Base-by-base conservation (phyloP, 2,888 invertebrate species). In the Sinopyrophorus schimmeli region DNA sequence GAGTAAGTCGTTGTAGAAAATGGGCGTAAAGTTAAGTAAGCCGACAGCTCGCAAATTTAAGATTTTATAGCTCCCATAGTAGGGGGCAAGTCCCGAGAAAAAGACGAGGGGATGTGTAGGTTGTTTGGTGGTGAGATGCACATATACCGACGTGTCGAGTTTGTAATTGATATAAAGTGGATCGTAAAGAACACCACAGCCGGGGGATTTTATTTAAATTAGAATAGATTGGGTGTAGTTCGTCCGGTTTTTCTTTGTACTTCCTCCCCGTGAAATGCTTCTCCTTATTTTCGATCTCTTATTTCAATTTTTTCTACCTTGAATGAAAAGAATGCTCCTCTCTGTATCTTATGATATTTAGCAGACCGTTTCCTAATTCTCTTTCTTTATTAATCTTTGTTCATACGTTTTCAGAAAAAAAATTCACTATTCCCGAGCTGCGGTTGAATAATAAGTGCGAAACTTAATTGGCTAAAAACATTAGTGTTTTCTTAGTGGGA, bases 391-490 rank as follows among this genome's bases (percentile, higher is more conserved):
- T n/a, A n/a, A n/a, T n/a, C n/a, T n/a, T n/a, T n/a, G n/a, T n/a
- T n/a, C n/a, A n/a, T n/a, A n/a, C n/a, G n/a, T n/a, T n/a, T n/a
- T n/a, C n/a, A n/a, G n/a, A n/a, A n/a, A n/a, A n/a, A n/a, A n/a
- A n/a, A n/a, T n/a, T n/a, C n/a, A n/a, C n/a, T n/a, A n/a, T n/a
- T n/a, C n/a, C n/a, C n/a, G n/a, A n/a, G n/a, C n/a, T 57, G 54
- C 54, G 43, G 49, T 53, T 50, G 63, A 62, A 63, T 62, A 63
- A 60, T 61, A 62, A 62, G 59, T 58, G 57, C 57, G 60, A 58
- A n/a, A 56, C 59, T 61, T 62, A 63, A 63, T 63, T 63, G 61
- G 61, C 59, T 57, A 61, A 62, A 58, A 62, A 61, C 60, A 54
- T 57, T 57, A 55, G 58, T 63, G 58, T 62, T 63, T 63, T 63